Percentiles rank a stretch among this genome's conserved stretches.
These are phyloP conservation scores for Entelurus aequoreus DNA, from an alignment of 2,113 vertebrate species.

Conservation along the genomic window DNA sequence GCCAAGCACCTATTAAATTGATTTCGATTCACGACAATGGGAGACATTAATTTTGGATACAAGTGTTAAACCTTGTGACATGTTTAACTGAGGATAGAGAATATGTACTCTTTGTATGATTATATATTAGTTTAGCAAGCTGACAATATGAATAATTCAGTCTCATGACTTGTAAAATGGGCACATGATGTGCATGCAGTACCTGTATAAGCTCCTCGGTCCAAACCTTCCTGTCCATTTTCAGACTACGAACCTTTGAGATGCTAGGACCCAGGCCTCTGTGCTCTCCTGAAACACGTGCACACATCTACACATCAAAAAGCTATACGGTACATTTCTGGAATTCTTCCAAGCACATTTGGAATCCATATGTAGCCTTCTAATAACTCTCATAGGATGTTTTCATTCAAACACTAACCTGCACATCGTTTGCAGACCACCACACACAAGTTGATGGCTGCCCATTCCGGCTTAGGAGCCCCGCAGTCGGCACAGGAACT, in stretches of 20 bases:
- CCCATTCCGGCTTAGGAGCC: constrained; percentile 83
- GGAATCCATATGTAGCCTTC: background rate
- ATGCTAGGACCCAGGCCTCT: constrained; percentile 83
- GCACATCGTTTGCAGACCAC: constrained; percentile 93
- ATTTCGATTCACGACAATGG: too few relatives aligned
- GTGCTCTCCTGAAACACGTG: constrained; percentile 77
- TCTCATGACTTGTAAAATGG: background rate
- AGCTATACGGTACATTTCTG: background rate
- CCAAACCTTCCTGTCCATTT: constrained; percentile 97
- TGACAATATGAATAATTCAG: background rate
- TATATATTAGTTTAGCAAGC: too few relatives aligned
- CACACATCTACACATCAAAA: background rate
- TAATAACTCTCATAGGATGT: background rate
- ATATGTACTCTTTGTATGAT: too few relatives aligned
- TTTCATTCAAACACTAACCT: constrained; percentile 66
- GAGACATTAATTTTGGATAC: too few relatives aligned
- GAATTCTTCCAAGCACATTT: background rate
- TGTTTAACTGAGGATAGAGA: too few relatives aligned
- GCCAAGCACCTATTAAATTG: too few relatives aligned
- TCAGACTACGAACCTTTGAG: constrained; percentile 92
- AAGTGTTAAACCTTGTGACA: too few relatives aligned
- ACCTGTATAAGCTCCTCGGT: constrained; percentile 90
- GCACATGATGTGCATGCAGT: background rate
- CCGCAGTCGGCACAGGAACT: constrained; percentile 84
- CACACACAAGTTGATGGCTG: constrained; percentile 89